These are phyloP conservation scores for Blastobasis lacticolella DNA, from an alignment of 2,888 invertebrate genomes.

Conservation along the genomic window DNA sequence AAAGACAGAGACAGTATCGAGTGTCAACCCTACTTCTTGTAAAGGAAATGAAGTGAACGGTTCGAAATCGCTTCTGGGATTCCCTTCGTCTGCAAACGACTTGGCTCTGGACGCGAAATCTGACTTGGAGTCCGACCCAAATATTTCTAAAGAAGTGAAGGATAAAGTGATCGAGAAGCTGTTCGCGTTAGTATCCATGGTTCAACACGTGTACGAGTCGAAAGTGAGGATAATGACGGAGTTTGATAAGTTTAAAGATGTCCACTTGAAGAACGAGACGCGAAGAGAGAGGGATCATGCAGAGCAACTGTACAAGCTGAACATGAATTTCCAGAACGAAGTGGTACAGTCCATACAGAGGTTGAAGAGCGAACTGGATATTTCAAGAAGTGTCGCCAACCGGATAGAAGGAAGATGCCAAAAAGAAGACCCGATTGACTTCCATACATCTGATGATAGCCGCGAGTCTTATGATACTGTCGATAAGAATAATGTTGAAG, in stretches of 20 bases:
- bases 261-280: constrained; percentile 52
- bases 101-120: constrained; percentile 62
- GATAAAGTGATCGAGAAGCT: constrained; percentile 62
- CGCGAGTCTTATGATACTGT: constrained; percentile 11
- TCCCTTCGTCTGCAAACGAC: constrained; percentile 65
- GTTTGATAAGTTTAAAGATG: constrained; percentile 62
- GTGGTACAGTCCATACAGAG: constrained; percentile 61
- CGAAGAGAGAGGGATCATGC: constrained; percentile 62
- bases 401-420: constrained; percentile 25
- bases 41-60: constrained; percentile 34
- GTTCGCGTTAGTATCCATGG: constrained; percentile 60
- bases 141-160: constrained; percentile 55
- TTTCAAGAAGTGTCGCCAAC: constrained; percentile 39
- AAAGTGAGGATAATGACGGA: constrained; percentile 63
- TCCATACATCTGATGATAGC: constrained; percentile 33
- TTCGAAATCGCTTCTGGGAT: constrained; percentile 52
- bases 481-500: constrained; percentile 17
- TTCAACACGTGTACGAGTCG: constrained; percentile 62
- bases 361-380: constrained; percentile 58
- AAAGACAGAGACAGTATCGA: constrained; percentile 30
- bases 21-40: constrained; percentile 23
- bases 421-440: constrained; percentile 40
- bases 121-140: constrained; percentile 61
- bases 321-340: constrained; percentile 65
- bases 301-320: constrained; percentile 60